These are phyloP conservation scores for Agrotis ipsilon DNA, from an alignment of 2,888 invertebrate genomes.

Conservation along the genomic window DNA sequence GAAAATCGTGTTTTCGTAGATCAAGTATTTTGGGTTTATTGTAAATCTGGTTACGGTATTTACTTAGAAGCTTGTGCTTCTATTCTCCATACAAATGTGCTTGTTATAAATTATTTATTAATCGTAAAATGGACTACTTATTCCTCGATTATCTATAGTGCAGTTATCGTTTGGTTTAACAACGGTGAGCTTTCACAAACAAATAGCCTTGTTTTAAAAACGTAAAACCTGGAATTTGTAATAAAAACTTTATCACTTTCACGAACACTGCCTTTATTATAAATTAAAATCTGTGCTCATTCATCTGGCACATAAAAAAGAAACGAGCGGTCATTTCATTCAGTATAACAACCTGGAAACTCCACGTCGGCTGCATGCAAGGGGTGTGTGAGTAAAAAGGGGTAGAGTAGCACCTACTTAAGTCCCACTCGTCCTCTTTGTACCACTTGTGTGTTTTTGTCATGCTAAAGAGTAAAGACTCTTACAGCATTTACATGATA, in stretches of 20 bases:
- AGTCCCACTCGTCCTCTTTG: conserved; percentile 56
- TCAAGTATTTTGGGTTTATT: conserved; percentile 25
- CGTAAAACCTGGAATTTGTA: conserved; percentile 15
- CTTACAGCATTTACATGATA: conserved; percentile 56
- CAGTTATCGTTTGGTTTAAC: background rate
- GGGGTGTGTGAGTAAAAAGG: conserved; percentile 42
- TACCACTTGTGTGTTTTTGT: conserved; percentile 57
- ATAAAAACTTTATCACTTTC: conserved; percentile 21
- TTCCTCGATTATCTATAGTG: background rate
- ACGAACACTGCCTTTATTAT: conserved; percentile 4
- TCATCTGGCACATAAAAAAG: conserved; percentile 14
- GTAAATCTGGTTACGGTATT: conserved; percentile 42
- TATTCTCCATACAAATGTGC: conserved; percentile 16
- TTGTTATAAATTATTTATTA: background rate
- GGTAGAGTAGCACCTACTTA: conserved; percentile 61
- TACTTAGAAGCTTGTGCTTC: conserved; percentile 5
- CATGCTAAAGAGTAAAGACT: conserved; percentile 49
- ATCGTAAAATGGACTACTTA: background rate
- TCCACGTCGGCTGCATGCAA: conserved; percentile 28
- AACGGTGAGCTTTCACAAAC: background rate
- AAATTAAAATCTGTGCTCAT: conserved; percentile 9
- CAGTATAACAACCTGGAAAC: conserved; percentile 32
- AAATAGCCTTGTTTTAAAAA: conserved; percentile 7
- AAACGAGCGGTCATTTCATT: conserved; percentile 35
- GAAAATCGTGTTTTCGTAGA: conserved; percentile 44